These are phyloP conservation scores for Fundulus diaphanus DNA, from an alignment of 2,797 vertebrate species.

Conservation along the genomic window DNA sequence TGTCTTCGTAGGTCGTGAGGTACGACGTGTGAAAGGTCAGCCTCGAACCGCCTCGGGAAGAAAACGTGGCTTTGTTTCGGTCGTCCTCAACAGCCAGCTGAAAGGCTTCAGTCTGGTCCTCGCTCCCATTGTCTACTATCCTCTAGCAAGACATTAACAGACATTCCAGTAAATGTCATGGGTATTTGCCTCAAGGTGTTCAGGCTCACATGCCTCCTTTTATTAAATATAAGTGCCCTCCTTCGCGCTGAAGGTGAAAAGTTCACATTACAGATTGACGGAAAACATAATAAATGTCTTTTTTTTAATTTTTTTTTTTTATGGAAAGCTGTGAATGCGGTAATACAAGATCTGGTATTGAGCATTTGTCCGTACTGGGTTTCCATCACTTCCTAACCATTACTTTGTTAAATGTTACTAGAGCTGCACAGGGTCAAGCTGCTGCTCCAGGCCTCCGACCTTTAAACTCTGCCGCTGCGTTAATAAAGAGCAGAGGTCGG, in stretches of 20 bases:
- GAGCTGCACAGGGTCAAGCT: conserved; percentile 16
- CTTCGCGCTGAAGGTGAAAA: not conserved
- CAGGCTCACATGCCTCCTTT: conserved; percentile 9
- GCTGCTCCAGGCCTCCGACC: conserved; percentile 42
- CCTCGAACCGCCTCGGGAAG: conserved; percentile 9
- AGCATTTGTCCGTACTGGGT: conserved; percentile 16
- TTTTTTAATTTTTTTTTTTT: not conserved
- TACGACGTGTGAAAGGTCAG: conserved; percentile 51
- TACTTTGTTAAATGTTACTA: conserved; percentile 48
- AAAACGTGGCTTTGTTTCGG: not conserved
- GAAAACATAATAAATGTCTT: not conserved
- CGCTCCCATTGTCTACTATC: conserved; percentile 44
- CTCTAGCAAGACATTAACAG: conserved; percentile 39
- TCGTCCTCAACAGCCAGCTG: conserved; percentile 24
- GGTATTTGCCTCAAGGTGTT: conserved; percentile 30
- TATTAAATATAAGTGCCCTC: conserved; percentile 32
- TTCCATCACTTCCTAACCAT: conserved; percentile 25
- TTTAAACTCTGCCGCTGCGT: conserved; percentile 41
- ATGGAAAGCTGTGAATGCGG: not conserved
- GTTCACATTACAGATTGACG: not conserved
- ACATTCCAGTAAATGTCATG: conserved; percentile 43
- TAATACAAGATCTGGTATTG: conserved; percentile 17
- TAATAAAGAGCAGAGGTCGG: conserved; percentile 47
- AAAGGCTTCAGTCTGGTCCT: conserved; percentile 32
- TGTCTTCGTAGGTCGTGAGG: conserved; percentile 40